Percentiles rank a stretch among this genome's conserved stretches.
These are phyloP conservation scores for Aphelinus atriplicis DNA, from an alignment of 1,140 invertebrate genomes.

Conservation along the genomic window DNA sequence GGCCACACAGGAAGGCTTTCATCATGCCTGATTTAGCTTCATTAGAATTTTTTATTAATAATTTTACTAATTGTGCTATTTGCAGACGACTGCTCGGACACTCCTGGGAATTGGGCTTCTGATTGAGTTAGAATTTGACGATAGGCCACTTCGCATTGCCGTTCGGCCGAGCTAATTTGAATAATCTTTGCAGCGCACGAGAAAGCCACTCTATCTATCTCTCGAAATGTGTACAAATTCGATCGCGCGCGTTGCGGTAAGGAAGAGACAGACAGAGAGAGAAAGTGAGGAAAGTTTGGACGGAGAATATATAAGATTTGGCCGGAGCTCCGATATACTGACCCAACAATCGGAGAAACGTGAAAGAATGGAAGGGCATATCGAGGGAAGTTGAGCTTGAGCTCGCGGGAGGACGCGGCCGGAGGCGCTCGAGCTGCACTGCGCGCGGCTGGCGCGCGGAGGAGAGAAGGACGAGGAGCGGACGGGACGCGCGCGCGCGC, in stretches of 20 bases:
- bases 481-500: background rate
- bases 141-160: no score
- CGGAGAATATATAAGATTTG: background rate
- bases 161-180: no score
- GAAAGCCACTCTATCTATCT: no score
- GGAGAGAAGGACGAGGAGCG: background rate
- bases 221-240: no score
- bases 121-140: background rate
- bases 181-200: no score
- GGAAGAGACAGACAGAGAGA: conserved; percentile 1
- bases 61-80: conserved; percentile 58
- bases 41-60: conserved; percentile 62
- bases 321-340: no score
- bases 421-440: no score
- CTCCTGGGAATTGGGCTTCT: conserved; percentile 48
- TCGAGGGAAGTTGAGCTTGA: no score
- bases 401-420: no score
- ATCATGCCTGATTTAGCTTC: conserved; percentile 62
- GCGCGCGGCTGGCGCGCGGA: no score
- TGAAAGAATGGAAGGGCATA: no score
- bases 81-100: conserved; percentile 55
- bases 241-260: background rate
- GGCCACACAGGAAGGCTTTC: conserved; percentile 63
- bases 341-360: no score
- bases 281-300: background rate